A percentile compares a stretch with the other conserved stretches of the same genome.
phyloP scores from a whole-genome alignment of 2,797 vertebrate species.

The Loriculus beryllinus region DNA sequence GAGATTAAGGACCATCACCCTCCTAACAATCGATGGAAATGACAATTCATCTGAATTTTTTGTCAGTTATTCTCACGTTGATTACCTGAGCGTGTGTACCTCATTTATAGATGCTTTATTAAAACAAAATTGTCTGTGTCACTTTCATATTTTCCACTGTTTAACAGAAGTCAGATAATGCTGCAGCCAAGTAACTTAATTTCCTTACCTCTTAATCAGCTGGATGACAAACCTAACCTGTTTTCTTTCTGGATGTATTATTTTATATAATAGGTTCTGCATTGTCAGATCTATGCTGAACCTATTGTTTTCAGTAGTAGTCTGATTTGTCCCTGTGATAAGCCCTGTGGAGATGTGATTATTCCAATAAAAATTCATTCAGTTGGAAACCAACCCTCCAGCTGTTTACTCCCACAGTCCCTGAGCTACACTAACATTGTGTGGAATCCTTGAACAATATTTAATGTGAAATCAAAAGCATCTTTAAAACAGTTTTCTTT shows the following conservation, averaged over 20 bases:
- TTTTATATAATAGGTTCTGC: conserved; percentile 55
- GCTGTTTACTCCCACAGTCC: conserved; percentile 82
- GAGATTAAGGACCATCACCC: conserved; percentile 89
- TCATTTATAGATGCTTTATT: conserved; percentile 80
- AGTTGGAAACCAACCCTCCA: conserved; percentile 80
- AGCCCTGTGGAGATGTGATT: conserved; percentile 80
- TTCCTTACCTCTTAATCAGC: conserved; percentile 45
- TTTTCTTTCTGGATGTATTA: conserved; percentile 26
- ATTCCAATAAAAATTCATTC: conserved; percentile 83
- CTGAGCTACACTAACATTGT: conserved; percentile 70
- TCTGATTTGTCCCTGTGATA: conserved; percentile 78
- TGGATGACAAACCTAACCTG: conserved; percentile 13
- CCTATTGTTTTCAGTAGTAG: conserved; percentile 78
- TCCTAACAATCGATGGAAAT: conserved; percentile 85
- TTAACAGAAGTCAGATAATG: conserved; percentile 47
- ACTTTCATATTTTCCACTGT: conserved; percentile 35
- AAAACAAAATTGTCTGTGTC: conserved; percentile 73
- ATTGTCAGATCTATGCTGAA: conserved; percentile 49
- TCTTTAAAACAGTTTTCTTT: conserved; percentile 59
- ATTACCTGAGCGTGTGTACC: conserved; percentile 78
- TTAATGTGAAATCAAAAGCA: conserved; percentile 60
- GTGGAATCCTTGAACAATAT: conserved; percentile 69
- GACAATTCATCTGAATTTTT: conserved; percentile 87
- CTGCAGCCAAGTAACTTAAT: conserved; percentile 14
- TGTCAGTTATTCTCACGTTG: conserved; percentile 82